Conservation (phyloP, 2,797 vertebrate species). For the Diglossa cyanea region DNA sequence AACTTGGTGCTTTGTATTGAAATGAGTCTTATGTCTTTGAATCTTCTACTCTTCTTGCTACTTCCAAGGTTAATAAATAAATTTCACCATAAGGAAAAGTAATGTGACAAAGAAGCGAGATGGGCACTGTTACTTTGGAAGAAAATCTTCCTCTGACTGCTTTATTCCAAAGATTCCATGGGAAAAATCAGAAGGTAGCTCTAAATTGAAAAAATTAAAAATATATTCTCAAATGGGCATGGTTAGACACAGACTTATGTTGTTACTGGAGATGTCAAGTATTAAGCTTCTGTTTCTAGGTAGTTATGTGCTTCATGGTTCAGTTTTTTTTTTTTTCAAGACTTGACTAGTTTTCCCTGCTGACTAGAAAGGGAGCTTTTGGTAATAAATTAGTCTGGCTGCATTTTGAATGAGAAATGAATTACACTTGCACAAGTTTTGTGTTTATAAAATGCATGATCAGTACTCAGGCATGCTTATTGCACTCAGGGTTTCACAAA, state of each 20-base stretch:
- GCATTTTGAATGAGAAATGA: neutral
- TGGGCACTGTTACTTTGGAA: neutral
- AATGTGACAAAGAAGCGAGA: neutral
- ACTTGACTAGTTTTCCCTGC: neutral
- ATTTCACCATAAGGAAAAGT: neutral
- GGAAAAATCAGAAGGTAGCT: neutral
- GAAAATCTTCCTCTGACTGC: neutral
- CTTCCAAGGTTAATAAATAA: neutral
- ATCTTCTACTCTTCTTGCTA: fast-evolving
- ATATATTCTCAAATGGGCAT: neutral
- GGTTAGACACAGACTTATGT: neutral
- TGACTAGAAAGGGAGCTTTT: neutral
- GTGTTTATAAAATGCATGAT: neutral
- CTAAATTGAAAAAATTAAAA: neutral
- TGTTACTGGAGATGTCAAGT: neutral
- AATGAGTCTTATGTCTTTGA: neutral
- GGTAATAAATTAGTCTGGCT: neutral
- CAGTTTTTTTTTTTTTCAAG: neutral
- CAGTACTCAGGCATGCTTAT: neutral
- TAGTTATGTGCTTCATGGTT: neutral
- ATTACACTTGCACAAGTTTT: neutral
- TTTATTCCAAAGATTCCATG: neutral
- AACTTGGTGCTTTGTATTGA: neutral
- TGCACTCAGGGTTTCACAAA: neutral
- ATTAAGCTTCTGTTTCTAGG: neutral